A percentile compares a stretch with the other conserved stretches of the same genome.
Evolutionary conservation across 1,140 invertebrate genomes (phyloP).

Genomic region (Trissolcus basalis): DNA sequence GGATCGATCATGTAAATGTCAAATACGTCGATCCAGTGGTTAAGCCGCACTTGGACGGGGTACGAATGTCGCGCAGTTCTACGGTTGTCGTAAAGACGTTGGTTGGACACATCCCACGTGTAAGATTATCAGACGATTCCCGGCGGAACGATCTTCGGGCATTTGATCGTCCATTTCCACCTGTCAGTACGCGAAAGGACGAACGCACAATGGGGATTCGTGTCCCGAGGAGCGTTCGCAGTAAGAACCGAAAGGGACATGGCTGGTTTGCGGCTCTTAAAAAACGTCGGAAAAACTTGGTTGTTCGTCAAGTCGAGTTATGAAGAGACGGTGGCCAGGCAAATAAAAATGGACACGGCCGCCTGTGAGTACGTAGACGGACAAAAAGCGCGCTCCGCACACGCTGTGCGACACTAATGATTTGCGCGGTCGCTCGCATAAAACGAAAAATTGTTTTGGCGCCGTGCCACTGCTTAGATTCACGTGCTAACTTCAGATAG

Average conservation of each 20-base stretch:
- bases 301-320: conserved; percentile 66
- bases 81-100: conserved; percentile 35
- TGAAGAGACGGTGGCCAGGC: conserved; percentile 53
- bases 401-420: conserved; percentile 30
- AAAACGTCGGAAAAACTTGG: conserved; percentile 59
- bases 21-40: not conserved
- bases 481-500: conserved; percentile 4
- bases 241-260: conserved; percentile 58
- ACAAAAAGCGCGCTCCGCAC: conserved; percentile 47
- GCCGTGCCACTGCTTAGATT: conserved; percentile 24
- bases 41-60: not conserved
- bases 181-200: conserved; percentile 66
- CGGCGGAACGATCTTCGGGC: conserved; percentile 62
- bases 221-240: conserved; percentile 53
- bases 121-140: conserved; percentile 64
- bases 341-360: conserved; percentile 40
- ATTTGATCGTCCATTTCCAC: conserved; percentile 72
- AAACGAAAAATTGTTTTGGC: conserved; percentile 45
- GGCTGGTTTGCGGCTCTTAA: conserved; percentile 20
- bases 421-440: conserved; percentile 39
- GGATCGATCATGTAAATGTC: conserved; percentile 2
- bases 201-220: conserved; percentile 65
- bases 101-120: conserved; percentile 58
- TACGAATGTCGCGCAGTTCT: conserved; percentile 18
- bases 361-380: conserved; percentile 29